phyloP scores from a whole-genome alignment of 2,888 invertebrate genomes.

The Sclerodermus sp. region DNA sequence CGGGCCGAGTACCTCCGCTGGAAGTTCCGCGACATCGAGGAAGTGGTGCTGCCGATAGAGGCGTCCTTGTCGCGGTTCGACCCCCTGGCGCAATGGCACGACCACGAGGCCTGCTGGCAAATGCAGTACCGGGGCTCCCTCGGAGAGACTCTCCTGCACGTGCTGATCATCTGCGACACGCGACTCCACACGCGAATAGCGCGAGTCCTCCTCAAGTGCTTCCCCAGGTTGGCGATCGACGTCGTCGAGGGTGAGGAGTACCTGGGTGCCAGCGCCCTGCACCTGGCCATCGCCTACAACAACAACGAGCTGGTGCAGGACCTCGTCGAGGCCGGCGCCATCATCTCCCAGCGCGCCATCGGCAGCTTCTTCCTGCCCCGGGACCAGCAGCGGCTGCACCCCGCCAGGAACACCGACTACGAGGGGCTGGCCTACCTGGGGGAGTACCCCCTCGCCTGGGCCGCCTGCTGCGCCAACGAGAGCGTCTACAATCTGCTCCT shows the following conservation, averaged over 20 bases:
- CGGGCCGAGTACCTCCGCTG: conserved; percentile 85
- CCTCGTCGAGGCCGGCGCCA: conserved; percentile 88
- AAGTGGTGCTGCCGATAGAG: conserved; percentile 83
- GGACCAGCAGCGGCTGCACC: conserved; percentile 83
- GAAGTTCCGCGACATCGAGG: conserved; percentile 83
- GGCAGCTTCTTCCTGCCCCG: conserved; percentile 96
- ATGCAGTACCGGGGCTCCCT: conserved; percentile 94
- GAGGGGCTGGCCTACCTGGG: conserved; percentile 97
- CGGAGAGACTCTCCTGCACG: conserved; percentile 92
- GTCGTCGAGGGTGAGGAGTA: conserved; percentile 98
- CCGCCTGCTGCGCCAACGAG: conserved; percentile 95
- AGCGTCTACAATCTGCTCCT: conserved; percentile 94
- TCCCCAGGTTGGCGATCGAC: conserved; percentile 83
- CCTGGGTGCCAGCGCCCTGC: conserved; percentile 88
- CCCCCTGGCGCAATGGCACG: conserved; percentile 83
- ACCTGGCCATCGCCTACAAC: conserved; percentile 94
- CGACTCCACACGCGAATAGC: conserved; percentile 83
- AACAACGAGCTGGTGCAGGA: conserved; percentile 95
- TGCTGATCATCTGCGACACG: conserved; percentile 92
- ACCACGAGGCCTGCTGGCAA: conserved; percentile 96
- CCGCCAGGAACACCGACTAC: conserved; percentile 85
- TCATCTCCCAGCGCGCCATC: conserved; percentile 89
- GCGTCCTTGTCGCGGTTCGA: conserved; percentile 83
- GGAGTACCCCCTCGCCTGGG: conserved; percentile 96
- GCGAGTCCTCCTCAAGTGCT: conserved; percentile 85